These are phyloP conservation scores for Phocoena phocoena DNA, from an alignment of 2,113 vertebrate genomes.

Conservation along the genomic window DNA sequence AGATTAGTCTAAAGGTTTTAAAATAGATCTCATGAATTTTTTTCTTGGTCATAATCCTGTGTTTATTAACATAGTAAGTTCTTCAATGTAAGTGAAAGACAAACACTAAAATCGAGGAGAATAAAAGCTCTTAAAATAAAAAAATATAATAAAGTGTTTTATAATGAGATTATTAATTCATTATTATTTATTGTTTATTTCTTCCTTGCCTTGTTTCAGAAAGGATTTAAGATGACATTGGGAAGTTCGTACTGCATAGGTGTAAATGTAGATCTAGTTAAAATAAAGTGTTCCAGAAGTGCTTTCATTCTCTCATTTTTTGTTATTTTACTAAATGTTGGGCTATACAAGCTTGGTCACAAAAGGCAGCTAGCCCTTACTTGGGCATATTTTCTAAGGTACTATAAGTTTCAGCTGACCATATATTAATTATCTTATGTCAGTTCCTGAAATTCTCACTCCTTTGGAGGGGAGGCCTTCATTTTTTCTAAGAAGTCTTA, in stretches of 20 bases:
- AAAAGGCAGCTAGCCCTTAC: neutral
- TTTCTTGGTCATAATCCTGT: neutral
- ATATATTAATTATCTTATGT: neutral
- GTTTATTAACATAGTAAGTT: neutral
- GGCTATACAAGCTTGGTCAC: neutral
- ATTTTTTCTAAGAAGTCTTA: neutral
- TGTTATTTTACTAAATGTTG: neutral
- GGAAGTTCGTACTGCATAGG: neutral
- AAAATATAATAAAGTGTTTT: neutral
- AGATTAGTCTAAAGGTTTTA: neutral
- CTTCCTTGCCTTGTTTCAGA: neutral
- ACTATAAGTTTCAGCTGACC: neutral
- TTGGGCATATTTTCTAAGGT: neutral
- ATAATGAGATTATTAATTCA: neutral
- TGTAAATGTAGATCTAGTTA: neutral
- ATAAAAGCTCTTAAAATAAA: slow-evolving; percentile 8
- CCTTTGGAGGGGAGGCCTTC: neutral
- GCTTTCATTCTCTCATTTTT: neutral
- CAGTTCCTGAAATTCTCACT: neutral
- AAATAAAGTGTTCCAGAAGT: neutral
- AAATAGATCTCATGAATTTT: neutral
- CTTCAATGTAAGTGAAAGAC: neutral
- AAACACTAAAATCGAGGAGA: neutral
- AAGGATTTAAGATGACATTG: neutral
- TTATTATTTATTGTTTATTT: neutral